These are phyloP conservation scores for Erebia ligea DNA, from an alignment of 2,888 invertebrate genomes.

Conservation along the genomic window DNA sequence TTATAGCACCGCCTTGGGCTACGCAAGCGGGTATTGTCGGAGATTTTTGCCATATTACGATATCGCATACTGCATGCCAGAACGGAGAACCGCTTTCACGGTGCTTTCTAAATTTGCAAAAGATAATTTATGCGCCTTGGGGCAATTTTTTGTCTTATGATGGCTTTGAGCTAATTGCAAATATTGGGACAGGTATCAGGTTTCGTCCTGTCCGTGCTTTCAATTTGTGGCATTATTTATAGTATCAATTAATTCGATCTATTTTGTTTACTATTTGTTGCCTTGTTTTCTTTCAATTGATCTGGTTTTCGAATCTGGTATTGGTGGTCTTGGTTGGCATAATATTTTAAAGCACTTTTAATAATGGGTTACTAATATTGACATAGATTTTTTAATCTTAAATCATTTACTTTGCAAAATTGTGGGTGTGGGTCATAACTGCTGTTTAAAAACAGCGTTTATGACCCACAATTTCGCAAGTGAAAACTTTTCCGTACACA, in stretches of 20 bases:
- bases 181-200: constrained; percentile 13
- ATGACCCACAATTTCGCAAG: too few species aligned
- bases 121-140: constrained; percentile 56
- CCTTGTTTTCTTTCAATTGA: background rate
- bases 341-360: too few species aligned
- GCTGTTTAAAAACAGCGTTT: too few species aligned
- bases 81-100: constrained; percentile 63
- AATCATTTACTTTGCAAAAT: too few species aligned
- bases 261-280: background rate
- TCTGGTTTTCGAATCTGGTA: background rate
- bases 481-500: too few species aligned
- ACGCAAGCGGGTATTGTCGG: constrained; percentile 56
- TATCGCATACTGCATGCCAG: constrained; percentile 59
- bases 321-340: background rate
- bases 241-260: background rate
- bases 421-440: too few species aligned
- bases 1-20: constrained; percentile 51
- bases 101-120: constrained; percentile 70
- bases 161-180: constrained; percentile 12
- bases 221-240: background rate
- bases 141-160: constrained; percentile 25
- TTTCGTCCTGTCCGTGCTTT: constrained; percentile 3
- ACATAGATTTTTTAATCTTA: too few species aligned
- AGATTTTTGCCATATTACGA: constrained; percentile 69
- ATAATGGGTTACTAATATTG: too few species aligned